Percentiles rank a stretch among this genome's conserved stretches.
Conservation (phyloP, 2,888 invertebrate species). For the Drosophila dives region DNA sequence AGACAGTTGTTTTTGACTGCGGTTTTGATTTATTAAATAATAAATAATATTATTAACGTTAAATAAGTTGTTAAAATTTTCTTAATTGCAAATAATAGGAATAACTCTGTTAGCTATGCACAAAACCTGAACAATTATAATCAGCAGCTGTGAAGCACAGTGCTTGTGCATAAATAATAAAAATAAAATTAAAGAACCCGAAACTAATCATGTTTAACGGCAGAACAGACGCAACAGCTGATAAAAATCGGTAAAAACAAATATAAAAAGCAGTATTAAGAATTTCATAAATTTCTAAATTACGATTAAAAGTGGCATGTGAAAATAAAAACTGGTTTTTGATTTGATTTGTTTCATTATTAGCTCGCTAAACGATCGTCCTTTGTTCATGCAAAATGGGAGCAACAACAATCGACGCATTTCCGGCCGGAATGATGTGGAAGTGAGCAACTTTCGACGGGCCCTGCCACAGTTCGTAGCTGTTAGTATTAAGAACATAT, state of each 20-base stretch:
- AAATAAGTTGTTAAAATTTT: neutral
- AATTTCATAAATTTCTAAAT: neutral
- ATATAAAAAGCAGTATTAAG: slow-evolving; percentile 3
- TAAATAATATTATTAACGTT: neutral
- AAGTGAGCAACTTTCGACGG: slow-evolving; percentile 85
- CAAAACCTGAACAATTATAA: slow-evolving; percentile 21
- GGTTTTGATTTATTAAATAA: neutral
- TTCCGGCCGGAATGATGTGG: slow-evolving; percentile 64
- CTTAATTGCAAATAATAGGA: slow-evolving; percentile 1
- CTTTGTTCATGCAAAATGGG: slow-evolving; percentile 83
- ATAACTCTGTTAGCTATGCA: slow-evolving; percentile 1
- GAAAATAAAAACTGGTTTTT: slow-evolving; percentile 6
- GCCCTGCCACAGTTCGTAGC: slow-evolving; percentile 91
- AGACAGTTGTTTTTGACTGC: neutral
- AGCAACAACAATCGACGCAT: slow-evolving; percentile 56
- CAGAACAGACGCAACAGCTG: slow-evolving; percentile 53
- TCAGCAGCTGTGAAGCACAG: slow-evolving; percentile 10
- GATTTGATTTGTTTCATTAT: slow-evolving; percentile 17
- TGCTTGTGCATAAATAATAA: slow-evolving; percentile 19
- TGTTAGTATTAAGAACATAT: slow-evolving; percentile 92
- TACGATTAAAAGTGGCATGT: neutral
- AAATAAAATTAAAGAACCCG: slow-evolving; percentile 9
- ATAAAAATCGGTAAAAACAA: slow-evolving; percentile 70
- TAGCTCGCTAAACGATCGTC: slow-evolving; percentile 81
- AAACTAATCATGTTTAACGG: slow-evolving; percentile 63